A percentile compares a stretch with the other conserved stretches of the same genome.
Conservation (phyloP, 2,113 vertebrate species). For the Istiophorus platypterus region DNA sequence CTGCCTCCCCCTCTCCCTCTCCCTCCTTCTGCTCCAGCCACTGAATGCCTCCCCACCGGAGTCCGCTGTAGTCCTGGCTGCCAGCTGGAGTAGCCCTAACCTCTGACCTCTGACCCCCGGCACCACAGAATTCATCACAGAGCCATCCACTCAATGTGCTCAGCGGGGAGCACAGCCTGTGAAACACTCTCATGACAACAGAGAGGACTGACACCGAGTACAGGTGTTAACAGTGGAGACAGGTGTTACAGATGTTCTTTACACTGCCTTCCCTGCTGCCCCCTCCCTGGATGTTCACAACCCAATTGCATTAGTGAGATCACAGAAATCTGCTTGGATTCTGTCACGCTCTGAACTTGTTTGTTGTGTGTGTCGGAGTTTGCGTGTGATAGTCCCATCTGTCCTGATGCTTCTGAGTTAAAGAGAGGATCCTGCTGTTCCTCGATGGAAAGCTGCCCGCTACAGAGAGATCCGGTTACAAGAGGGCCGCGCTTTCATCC, state of each 20-base stretch:
- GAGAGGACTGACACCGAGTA: not conserved
- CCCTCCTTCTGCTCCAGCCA: constrained; percentile 56
- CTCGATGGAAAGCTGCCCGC: constrained; percentile 82
- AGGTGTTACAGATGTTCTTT: constrained; percentile 67
- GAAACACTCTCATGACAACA: constrained; percentile 33
- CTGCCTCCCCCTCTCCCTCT: constrained; percentile 21
- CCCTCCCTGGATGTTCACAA: not conserved
- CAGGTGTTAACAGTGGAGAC: constrained; percentile 57
- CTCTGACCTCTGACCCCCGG: constrained; percentile 74
- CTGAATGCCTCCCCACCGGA: constrained; percentile 81
- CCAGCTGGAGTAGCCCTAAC: constrained; percentile 86
- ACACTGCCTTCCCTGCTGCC: not conserved
- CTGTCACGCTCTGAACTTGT: constrained; percentile 37
- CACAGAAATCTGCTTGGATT: constrained; percentile 9
- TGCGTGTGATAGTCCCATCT: constrained; percentile 83
- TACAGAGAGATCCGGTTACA: constrained; percentile 86
- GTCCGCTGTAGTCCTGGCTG: constrained; percentile 78
- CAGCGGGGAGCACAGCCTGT: constrained; percentile 54
- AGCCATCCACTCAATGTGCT: constrained; percentile 44
- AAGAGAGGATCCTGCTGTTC: constrained; percentile 84
- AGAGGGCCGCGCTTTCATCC: constrained; percentile 84
- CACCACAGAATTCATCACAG: constrained; percentile 69
- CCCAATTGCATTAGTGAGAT: not conserved
- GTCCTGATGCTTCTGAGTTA: constrained; percentile 80
- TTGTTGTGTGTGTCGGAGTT: constrained; percentile 47